Base-by-base conservation (phyloP, 1,140 invertebrate species). In the Physella acuta region DNA sequence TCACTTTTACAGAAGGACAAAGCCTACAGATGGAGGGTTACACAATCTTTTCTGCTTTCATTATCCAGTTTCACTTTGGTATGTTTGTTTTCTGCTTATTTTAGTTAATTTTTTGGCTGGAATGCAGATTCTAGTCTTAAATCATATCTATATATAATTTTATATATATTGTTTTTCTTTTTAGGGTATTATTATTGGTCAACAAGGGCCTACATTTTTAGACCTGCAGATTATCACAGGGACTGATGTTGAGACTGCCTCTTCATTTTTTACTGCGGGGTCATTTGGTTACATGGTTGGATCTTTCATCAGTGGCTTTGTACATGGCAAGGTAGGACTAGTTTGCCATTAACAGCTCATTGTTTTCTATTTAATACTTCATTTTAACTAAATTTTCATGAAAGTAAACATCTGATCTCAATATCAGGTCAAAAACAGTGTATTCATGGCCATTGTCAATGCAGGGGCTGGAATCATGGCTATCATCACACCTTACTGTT, bases 211-310 rank as follows among this genome's bases (percentile, higher is more conserved):
- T 28, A 65, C 77, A 8, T 73, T 78, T 36, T 52, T 75, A 28
- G 77, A 78, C 51, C 65, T 78, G 8, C 75, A 75, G 61, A 71
- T 73, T 26, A 75, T 78, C 64, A 76, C 76, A 2, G 49, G 69
- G 2, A 66, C 66, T 3, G 37, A 70, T n/a, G 34, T 76, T 17
- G 69, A 76, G 5, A 36, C 65, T 33, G 76, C 68, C 1, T 75
- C 76, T 1, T 58, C 52, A 17, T 72, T 75, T 64, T 70, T 76
- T 30, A 78, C 76, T 0, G 63, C 68, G 8, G 34, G 20, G 5
- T 71, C 75, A 20, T 55, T 70, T 20, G 76, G 76, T 5, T 58
- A 58, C 30, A 58, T 58, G n/a, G n/a, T n/a, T n/a, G n/a, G n/a
- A n/a, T n/a, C n/a, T n/a, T n/a, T n/a, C n/a, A n/a, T n/a, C n/a